Percentiles rank a stretch among this genome's conserved stretches.
Evolutionary conservation across 2,797 vertebrate species (phyloP).

Genomic region (Diceros bicornis): DNA sequence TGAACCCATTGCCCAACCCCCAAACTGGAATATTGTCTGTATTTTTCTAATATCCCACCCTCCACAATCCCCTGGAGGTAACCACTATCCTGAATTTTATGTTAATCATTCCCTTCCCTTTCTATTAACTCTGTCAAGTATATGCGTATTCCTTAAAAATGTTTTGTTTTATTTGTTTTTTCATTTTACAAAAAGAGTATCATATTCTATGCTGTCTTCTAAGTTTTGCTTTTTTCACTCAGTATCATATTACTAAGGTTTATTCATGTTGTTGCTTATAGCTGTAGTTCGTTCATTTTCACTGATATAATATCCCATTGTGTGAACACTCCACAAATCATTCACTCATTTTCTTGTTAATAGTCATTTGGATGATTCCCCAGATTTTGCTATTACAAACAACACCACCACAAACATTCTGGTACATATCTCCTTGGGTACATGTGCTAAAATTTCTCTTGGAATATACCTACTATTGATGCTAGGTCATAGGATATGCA

Average conservation of each 20-base stretch:
- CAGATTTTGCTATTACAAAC: constrained; percentile 1
- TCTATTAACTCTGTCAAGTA: constrained; percentile 12
- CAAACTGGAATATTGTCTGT: not conserved
- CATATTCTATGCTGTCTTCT: not conserved
- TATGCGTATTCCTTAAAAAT: not conserved
- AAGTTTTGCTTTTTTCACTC: not conserved
- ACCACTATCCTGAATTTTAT: not conserved
- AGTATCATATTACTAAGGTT: not conserved
- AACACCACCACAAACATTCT: not conserved
- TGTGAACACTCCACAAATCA: not conserved
- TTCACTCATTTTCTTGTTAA: constrained; percentile 14
- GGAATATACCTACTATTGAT: not conserved
- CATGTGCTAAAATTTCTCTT: constrained; percentile 22
- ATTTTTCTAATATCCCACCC: not conserved
- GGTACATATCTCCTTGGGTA: not conserved
- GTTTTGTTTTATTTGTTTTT: not conserved
- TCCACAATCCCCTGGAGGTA: not conserved
- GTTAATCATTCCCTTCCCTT: not conserved
- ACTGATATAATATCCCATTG: not conserved
- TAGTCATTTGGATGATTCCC: not conserved
- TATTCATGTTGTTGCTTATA: not conserved
- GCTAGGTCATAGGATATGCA: not conserved
- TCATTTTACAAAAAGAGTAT: not conserved
- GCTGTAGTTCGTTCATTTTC: not conserved
- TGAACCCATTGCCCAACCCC: not conserved